Evolutionary conservation across 1,140 invertebrate genomes (phyloP).

Genomic region (Brachionus manjavacas): DNA sequence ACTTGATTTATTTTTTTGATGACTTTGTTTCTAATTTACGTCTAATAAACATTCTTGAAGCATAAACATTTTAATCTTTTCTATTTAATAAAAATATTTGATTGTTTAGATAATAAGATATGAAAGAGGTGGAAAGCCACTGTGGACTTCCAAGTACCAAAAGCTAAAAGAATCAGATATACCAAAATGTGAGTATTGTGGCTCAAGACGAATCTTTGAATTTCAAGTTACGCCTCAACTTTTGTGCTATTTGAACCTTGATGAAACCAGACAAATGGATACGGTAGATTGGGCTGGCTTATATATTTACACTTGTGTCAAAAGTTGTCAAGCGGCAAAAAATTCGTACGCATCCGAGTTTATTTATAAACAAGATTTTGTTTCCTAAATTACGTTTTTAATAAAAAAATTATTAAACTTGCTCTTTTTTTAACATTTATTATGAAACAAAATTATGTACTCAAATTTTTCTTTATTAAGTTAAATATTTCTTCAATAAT

Average conservation of each 20-base stretch:
- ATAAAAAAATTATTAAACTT: slow-evolving; percentile 11
- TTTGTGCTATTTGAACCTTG: slow-evolving; percentile 65
- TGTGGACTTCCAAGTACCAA: slow-evolving; percentile 70
- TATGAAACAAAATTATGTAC: background rate
- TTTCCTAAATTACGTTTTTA: slow-evolving; percentile 9
- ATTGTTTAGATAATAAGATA: slow-evolving; percentile 74
- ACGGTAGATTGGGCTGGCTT: slow-evolving; percentile 84
- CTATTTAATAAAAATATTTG: background rate
- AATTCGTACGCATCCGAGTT: slow-evolving; percentile 71
- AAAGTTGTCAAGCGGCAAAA: slow-evolving; percentile 66
- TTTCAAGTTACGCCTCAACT: slow-evolving; percentile 91
- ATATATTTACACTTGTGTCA: slow-evolving; percentile 75
- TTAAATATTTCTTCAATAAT: background rate
- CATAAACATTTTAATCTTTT: background rate
- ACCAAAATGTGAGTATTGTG: slow-evolving; percentile 72
- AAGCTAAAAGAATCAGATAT: slow-evolving; percentile 59
- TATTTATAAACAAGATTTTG: slow-evolving; percentile 81
- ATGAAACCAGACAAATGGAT: slow-evolving; percentile 66
- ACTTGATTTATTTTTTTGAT: slow-evolving; percentile 33
- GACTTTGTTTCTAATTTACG: background rate
- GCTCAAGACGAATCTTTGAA: slow-evolving; percentile 74
- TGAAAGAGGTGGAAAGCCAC: slow-evolving; percentile 67
- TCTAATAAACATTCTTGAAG: background rate
- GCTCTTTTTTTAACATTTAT: background rate
- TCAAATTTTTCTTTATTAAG: background rate